Evolutionary conservation across 2,113 vertebrate species (phyloP).

Genomic region (Bos javanicus): DNA sequence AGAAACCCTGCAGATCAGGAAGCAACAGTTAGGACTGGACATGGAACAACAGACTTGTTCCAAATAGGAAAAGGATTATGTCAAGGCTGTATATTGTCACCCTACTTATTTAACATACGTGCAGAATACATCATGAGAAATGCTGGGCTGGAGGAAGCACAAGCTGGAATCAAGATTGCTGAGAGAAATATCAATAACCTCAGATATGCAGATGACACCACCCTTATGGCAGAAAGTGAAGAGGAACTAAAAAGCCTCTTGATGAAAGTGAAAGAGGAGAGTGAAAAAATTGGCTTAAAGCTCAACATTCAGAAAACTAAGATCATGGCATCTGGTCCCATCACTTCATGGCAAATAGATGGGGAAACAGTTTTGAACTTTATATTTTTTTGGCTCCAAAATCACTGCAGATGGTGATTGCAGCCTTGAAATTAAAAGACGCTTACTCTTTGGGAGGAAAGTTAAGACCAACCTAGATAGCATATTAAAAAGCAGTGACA

Average conservation of each 20-base stretch:
- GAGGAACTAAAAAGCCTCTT: neutral
- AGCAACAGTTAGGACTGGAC: neutral
- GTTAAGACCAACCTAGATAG: neutral
- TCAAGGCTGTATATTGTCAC: neutral
- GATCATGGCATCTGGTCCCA: neutral
- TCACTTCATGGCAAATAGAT: neutral
- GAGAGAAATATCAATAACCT: neutral
- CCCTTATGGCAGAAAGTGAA: neutral
- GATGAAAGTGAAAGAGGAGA: neutral
- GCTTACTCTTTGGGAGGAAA: neutral
- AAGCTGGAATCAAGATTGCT: neutral
- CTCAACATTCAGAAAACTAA: neutral
- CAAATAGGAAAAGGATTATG: neutral
- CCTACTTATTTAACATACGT: neutral
- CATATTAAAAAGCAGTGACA: neutral
- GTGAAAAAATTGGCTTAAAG: neutral
- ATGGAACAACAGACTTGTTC: neutral
- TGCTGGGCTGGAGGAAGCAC: neutral
- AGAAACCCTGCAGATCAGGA: neutral
- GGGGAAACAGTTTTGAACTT: neutral
- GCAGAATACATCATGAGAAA: neutral
- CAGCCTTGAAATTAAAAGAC: neutral
- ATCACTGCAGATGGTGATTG: neutral
- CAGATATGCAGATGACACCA: neutral
- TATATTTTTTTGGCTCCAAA: neutral